Conservation (phyloP, 2,888 invertebrate species). For the Blastobasis adustella region DNA sequence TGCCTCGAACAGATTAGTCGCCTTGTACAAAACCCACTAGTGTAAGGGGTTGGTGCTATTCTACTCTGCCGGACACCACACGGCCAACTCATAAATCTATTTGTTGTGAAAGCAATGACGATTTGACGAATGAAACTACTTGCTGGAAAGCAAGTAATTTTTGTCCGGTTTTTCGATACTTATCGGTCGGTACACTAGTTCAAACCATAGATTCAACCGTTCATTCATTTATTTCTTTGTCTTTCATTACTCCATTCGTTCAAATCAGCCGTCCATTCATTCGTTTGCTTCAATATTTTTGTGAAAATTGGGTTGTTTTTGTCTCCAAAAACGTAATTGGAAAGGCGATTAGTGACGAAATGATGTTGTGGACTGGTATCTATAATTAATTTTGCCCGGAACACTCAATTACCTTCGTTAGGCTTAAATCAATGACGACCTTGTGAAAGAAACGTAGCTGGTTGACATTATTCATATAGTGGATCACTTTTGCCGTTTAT, state of each 20-base stretch:
- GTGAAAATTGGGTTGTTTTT: conserved; percentile 55
- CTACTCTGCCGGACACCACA: no score
- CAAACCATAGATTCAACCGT: no score
- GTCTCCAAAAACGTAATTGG: conserved; percentile 31
- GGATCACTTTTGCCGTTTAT: conserved; percentile 19
- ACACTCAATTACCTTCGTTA: conserved; percentile 19
- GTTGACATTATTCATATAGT: conserved; percentile 38
- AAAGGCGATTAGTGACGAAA: conserved; percentile 22
- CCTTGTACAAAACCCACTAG: no score
- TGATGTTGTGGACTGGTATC: conserved; percentile 17
- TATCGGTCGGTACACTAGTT: no score
- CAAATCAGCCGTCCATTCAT: conserved; percentile 12
- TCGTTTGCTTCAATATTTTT: conserved; percentile 32
- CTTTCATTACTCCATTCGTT: background rate
- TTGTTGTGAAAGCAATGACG: no score
- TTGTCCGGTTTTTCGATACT: no score
- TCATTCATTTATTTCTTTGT: background rate
- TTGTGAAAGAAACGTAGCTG: conserved; percentile 51
- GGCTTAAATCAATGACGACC: conserved; percentile 40
- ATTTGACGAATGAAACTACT: no score
- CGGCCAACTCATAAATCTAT: no score
- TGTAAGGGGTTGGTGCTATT: no score
- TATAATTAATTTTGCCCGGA: conserved; percentile 15
- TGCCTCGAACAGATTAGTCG: no score
- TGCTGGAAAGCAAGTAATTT: no score